Base-by-base conservation (phyloP, 2,797 vertebrate genomes). In the Sciurus carolinensis region DNA sequence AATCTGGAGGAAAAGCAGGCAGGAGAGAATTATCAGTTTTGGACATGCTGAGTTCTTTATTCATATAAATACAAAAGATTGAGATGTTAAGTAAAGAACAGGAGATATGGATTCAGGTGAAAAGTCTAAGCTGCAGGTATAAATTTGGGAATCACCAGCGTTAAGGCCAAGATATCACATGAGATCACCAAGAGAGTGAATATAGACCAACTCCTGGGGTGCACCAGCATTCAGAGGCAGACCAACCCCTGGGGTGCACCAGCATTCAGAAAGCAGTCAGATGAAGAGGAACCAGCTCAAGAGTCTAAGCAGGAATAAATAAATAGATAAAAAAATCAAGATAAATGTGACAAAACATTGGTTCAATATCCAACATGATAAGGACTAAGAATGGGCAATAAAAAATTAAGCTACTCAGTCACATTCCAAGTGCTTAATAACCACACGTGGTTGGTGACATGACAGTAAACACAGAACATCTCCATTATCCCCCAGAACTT, bases 261-360 rank as follows among this genome's bases (percentile, higher is more conserved):
- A 50, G 66, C 54, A 82, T 57, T 92, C 57, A 47, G 30, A 92
- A 86, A 81, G 39, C 54, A 94, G 36, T 47, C 36, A 71, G 50
- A 0, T 92, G 14, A 64, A 87, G 47, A 86, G 44, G n/a, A 71
- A 95, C 20, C 52, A 93, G 67, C 33, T 86, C 33, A 92, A n/a
- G 64, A 83, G 24, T 17, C 44, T 24, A 12, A 76, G 28, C 88
- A 85, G 50, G 90, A 85, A 59, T 67, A 72, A 26, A 3, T 2
- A 85, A 39, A 36, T 76, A 50, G 7, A 28, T 62, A 71, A 89
- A 80, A 86, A 54, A 1, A 50, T 59, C 64, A 84, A 91, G 72
- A 83, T 47, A 42, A 75, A 10, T 77, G 17, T 44, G 44, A 42
- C 52, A 50, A 73, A 57, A 77, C 33, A 39, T 50, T 81, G 44